Evolutionary conservation across 2,888 invertebrate species (phyloP), one percentile per base, ranked within the genome.

Genomic region (Tromatobia lineatoria): DNA sequence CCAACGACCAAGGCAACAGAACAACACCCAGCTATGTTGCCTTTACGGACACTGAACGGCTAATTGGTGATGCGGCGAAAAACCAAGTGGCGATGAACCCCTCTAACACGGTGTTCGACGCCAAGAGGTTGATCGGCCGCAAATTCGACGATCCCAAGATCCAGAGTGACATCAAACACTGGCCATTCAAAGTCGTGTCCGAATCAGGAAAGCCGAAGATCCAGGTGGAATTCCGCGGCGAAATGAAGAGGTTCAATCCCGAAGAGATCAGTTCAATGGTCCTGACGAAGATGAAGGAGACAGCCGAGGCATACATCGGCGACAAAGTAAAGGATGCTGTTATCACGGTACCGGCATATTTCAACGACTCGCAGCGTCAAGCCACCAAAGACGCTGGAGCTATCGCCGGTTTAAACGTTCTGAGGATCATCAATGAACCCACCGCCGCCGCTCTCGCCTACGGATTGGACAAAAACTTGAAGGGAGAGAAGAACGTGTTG

Each of bases 271-370:
- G 96, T 91, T 96, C 96, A 77, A 96, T 96, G 96, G 95, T 95
- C 2, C 90, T 95, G 83, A 94, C 93, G 47, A 95, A 95, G 90
- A 95, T 95, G 95, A 94, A 94, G 92, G 96, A 97, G 92, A 96
- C 96, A 0, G 96, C 96, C 0, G 97, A 97, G 91, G 96, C 96
- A 0, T 97, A 96, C 91, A 93, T 97, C 83, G 97, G 97, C 10
- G 94, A 94, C 18, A 88, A 94, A 23, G 95, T 97, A 0, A 95
- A 94, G n/a, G 96, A 97, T 91, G 97, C 97, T 4, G 97, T 97
- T 0, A 94, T 97, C 88, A 97, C 97, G 4, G 97, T 97, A 3
- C 97, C 97, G 4, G 97, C 97, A 8, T 97, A 97, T 92, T 96
- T 96, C 94, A 96, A 96, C 90, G 95, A 96, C 90, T 94, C 95